Conservation (phyloP, 2,113 vertebrate genomes). For the Xerus inauris region DNA sequence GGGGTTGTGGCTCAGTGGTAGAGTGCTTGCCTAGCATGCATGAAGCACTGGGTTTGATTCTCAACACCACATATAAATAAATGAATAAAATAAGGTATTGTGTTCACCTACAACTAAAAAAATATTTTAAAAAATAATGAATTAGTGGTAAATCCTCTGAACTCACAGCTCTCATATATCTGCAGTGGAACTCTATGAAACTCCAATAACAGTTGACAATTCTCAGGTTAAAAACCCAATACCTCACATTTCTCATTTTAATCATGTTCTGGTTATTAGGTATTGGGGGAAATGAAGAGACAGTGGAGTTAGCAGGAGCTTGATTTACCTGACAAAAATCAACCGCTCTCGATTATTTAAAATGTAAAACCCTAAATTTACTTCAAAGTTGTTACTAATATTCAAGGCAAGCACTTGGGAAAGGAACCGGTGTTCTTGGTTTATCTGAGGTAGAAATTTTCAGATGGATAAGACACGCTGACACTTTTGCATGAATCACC, state of each 20-base stretch:
- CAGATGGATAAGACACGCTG: not conserved
- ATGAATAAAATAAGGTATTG: no score
- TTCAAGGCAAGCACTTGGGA: conserved; percentile 24
- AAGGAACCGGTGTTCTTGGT: not conserved
- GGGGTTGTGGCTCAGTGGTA: no score
- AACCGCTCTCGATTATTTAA: conserved; percentile 4
- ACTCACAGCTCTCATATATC: not conserved
- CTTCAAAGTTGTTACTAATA: conserved; percentile 39
- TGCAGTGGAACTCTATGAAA: not conserved
- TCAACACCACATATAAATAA: no score
- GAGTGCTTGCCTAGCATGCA: no score
- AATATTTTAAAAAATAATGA: conserved; percentile 31
- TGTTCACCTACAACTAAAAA: no score
- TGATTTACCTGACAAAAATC: not conserved
- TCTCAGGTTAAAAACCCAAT: not conserved
- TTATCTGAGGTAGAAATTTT: conserved; percentile 1
- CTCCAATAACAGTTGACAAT: not conserved
- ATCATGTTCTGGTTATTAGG: not conserved
- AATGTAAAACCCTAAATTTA: conserved; percentile 9
- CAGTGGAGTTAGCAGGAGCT: not conserved
- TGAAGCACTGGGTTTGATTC: no score
- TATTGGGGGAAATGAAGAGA: not conserved
- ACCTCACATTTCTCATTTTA: not conserved
- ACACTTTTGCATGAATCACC: not conserved
- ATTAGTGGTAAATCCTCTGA: not conserved